Base-by-base conservation (phyloP, 2,888 invertebrate species). In the Meliscaeva auricollis region DNA sequence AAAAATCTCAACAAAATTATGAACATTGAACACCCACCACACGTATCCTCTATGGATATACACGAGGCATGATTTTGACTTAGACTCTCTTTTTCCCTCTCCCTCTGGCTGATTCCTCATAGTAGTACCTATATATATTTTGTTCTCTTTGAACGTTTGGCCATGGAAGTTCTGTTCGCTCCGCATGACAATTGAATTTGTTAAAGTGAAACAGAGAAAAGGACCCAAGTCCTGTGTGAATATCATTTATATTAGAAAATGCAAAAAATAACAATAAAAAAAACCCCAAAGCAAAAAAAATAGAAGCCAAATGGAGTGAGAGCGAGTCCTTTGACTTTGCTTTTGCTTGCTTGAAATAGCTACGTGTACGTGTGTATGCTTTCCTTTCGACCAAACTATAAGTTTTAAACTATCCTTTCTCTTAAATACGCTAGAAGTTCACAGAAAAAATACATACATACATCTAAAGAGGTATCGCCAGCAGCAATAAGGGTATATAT, bases 351-450 rank as follows among this genome's bases (percentile, higher is more conserved):
- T 54, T 58, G 41, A 38, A 8, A 38, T 13, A 38, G 13, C 44
- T 26, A 44, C 15, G 4, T 15, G 9, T 20, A 2, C 9, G 3
- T 35, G 7, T 56, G 15, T 15, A 30, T 66, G 50, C 35, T 66
- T 66, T 66, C 50, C 9, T 50, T 74, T 84, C 80, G 66, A 84
- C 75, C 52, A 30, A 80, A 75, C 75, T 73, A 64, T 64, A 77
- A 81, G 81, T 81, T 85, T 73, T 64, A 73, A 85, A 81, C 76
- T 81, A 77, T 81, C 69, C 76, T 77, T 38, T 85, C 68, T 46
- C 69, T 68, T 56, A 58, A 80, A 80, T 74, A 74, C 68, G 70
- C 44, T 66, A 64, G 76, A 72, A 85, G 75, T 81, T 66, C 44
- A 68, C 66, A 69, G 56, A 68, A 64, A 46, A 9, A 7, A 38